Evolutionary conservation across 35 echinoderm and acorn worm genomes (phyloP).

Genomic region (Ophioderma brevispina): DNA sequence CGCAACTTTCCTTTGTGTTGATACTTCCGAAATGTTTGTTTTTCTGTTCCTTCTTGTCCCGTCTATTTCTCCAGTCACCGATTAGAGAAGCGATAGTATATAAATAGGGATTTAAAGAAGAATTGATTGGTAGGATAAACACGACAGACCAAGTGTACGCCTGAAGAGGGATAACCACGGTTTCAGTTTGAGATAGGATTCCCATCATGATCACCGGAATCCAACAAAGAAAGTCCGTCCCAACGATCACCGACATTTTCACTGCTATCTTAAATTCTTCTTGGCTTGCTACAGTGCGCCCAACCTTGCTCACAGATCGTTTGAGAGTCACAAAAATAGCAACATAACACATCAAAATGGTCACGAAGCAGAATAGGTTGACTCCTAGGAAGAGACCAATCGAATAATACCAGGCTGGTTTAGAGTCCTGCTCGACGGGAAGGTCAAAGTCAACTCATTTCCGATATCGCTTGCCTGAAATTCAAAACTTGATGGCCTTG

Average conservation of each 20-base stretch:
- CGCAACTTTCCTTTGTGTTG: too few relatives aligned
- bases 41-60: too few relatives aligned
- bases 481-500: not conserved
- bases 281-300: not conserved
- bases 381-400: constrained; percentile 70
- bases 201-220: constrained; percentile 85
- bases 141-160: not conserved
- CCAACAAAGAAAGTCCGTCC: constrained; percentile 87
- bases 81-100: not conserved
- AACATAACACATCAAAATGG: constrained; percentile 63
- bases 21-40: too few relatives aligned
- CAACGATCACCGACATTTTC: constrained; percentile 80
- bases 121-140: not conserved
- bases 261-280: constrained; percentile 81
- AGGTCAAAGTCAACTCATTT: not conserved
- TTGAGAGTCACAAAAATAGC: constrained; percentile 67
- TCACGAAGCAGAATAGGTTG: constrained; percentile 61
- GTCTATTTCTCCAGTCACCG: too few relatives aligned
- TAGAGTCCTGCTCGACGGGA: not conserved
- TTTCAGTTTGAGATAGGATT: constrained; percentile 50
- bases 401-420: constrained; percentile 71
- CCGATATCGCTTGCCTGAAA: not conserved
- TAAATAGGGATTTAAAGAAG: not conserved
- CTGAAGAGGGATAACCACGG: constrained; percentile 19
- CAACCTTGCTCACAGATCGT: constrained; percentile 33